Conservation (phyloP, 2,888 invertebrate genomes). For the Drosophila putrida region DNA sequence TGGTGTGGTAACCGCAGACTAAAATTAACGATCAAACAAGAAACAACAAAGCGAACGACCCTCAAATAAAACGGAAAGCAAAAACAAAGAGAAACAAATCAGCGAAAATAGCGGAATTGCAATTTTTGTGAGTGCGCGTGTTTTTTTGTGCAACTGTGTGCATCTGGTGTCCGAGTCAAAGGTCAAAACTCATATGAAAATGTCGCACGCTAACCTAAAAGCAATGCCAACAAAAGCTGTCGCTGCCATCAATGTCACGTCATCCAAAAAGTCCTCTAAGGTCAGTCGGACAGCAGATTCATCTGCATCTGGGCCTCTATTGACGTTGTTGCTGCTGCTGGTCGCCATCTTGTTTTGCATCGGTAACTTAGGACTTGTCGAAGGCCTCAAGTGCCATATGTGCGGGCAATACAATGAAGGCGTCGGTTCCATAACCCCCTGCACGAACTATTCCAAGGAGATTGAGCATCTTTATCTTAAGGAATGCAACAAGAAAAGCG, state of each 20-base stretch:
- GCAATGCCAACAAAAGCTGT: slow-evolving; percentile 59
- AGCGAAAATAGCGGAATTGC: slow-evolving; percentile 32
- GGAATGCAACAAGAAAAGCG: slow-evolving; percentile 88
- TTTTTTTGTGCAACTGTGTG: slow-evolving; percentile 19
- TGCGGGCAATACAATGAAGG: slow-evolving; percentile 95
- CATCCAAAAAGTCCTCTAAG: slow-evolving; percentile 36
- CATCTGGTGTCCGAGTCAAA: slow-evolving; percentile 50
- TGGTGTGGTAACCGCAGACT: neutral
- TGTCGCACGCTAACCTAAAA: slow-evolving; percentile 60
- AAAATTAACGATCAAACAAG: slow-evolving; percentile 1
- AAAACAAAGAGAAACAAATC: slow-evolving; percentile 27
- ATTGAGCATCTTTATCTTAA: slow-evolving; percentile 89
- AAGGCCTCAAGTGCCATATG: slow-evolving; percentile 89
- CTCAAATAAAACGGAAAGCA: neutral
- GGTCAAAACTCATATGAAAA: slow-evolving; percentile 63
- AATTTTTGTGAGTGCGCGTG: slow-evolving; percentile 53
- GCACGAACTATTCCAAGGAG: slow-evolving; percentile 90
- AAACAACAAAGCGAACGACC: slow-evolving; percentile 2
- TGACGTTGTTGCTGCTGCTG: slow-evolving; percentile 46
- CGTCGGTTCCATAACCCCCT: slow-evolving; percentile 93
- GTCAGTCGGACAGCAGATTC: slow-evolving; percentile 30
- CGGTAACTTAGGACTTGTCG: slow-evolving; percentile 72
- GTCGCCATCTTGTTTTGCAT: slow-evolving; percentile 76
- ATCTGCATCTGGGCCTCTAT: slow-evolving; percentile 44
- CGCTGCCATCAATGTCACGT: slow-evolving; percentile 34